Evolutionary conservation across 2,113 vertebrate species (phyloP), one percentile per base, ranked within the genome.

Genomic region (Baryphthengus martii): DNA sequence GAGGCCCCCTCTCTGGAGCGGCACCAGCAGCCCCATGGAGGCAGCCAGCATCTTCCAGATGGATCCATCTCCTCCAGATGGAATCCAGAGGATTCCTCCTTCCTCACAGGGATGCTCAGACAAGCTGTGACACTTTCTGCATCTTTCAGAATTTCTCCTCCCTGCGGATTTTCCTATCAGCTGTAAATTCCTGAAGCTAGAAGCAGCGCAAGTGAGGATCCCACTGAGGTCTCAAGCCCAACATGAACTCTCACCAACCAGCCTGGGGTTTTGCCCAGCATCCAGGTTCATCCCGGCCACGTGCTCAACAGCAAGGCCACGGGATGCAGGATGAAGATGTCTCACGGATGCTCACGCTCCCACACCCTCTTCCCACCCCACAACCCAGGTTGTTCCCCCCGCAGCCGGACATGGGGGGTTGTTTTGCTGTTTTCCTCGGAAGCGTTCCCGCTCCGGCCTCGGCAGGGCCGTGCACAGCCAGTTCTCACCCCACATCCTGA

Each of bases 401-500:
- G 21, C 3, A 25, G 40, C 62, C 3, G 8, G 19, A 50, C 76
- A n/a, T 3, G 0, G 25, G 20, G 65, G 25, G 5, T 70, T 95
- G 76, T 92, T 96, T 78, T 66, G 88, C 56, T 55, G 37, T 35
- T 89, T 82, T 58, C 21, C 88, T 89, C 17, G 0, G 74, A 61
- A 12, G 6, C 0, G 7, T 37, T 91, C 73, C 47, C 1, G 2
- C 44, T 47, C 20, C 16, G 5, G 75, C 31, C 55, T 23, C 53
- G 2, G 49, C 81, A 44, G 33, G 61, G 15, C 31, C 3, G 7
- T 1, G 88, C 72, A 75, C 13, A 1, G 65, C 20, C 70, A 25
- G 62, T 82, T 18, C 88, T 94, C 88, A 88, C 82, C 90, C 70
- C 90, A 62, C 62, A 94, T 94, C 92, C 94, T 88, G 95, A 90